phyloP scores from a whole-genome alignment of 1,140 invertebrate species.

The Halictus rubicundus region DNA sequence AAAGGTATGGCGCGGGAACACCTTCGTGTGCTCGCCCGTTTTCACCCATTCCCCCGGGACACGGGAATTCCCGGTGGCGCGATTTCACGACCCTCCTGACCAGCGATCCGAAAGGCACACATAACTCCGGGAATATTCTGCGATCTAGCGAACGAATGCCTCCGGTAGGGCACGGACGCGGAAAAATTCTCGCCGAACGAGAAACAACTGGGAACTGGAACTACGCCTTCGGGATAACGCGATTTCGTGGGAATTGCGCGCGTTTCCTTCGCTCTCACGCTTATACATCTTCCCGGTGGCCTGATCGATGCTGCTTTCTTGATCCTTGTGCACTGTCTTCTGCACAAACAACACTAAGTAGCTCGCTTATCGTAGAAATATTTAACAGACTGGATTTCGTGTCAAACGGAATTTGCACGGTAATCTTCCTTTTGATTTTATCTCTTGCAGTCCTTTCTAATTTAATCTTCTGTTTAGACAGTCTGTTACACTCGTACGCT shows the following conservation, averaged over 20 bases:
- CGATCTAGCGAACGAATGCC: constrained; percentile 38
- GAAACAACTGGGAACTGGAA: constrained; percentile 45
- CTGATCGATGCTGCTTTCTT: neutral
- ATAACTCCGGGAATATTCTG: constrained; percentile 55
- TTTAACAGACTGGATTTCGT: too few relatives aligned
- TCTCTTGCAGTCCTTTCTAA: too few relatives aligned
- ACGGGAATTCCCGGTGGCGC: constrained; percentile 50
- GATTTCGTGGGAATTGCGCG: constrained; percentile 34
- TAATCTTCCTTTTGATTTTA: too few relatives aligned
- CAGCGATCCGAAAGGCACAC: constrained; percentile 55
- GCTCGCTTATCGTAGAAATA: too few relatives aligned
- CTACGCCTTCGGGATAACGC: constrained; percentile 30
- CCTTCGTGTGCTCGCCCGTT: constrained; percentile 32
- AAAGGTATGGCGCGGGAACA: constrained; percentile 4
- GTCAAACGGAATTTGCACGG: too few relatives aligned
- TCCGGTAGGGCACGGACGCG: constrained; percentile 36
- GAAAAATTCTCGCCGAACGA: constrained; percentile 54
- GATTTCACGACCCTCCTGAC: constrained; percentile 49
- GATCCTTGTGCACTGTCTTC: too few relatives aligned
- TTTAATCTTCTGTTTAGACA: too few relatives aligned
- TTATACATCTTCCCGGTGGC: neutral
- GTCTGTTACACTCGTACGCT: too few relatives aligned
- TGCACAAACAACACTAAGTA: too few relatives aligned
- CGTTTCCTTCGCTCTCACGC: neutral
- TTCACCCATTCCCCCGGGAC: constrained; percentile 23